These are phyloP conservation scores for Drosophila nikananu DNA, from an alignment of 1,140 invertebrate species.

Conservation along the genomic window DNA sequence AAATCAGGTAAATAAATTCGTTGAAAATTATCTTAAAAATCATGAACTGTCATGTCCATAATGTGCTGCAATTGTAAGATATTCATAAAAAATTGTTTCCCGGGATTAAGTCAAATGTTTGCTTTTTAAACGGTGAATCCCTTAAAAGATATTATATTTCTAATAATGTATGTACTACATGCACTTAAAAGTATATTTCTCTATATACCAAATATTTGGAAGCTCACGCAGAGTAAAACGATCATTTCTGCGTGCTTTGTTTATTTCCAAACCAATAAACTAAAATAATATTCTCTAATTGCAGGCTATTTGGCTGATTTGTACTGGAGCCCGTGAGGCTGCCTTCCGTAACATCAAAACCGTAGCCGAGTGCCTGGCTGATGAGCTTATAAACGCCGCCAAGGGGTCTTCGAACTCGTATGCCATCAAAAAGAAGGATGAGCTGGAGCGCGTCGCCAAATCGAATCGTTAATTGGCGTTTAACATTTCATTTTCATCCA, in stretches of 20 bases:
- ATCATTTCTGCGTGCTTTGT: too few species aligned
- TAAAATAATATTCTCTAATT: not conserved
- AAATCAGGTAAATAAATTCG: constrained; percentile 90
- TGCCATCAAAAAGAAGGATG: constrained; percentile 99
- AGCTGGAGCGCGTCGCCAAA: constrained; percentile 99
- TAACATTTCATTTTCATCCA: not conserved
- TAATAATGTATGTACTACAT: not conserved
- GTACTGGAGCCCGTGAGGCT: constrained; percentile 99
- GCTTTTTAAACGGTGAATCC: too few species aligned
- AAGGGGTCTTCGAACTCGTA: constrained; percentile 99
- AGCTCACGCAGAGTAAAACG: not conserved
- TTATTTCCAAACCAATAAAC: too few species aligned
- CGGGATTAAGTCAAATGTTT: not conserved
- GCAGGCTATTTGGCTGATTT: constrained; percentile 98
- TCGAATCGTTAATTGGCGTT: constrained; percentile 96
- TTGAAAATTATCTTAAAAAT: not conserved
- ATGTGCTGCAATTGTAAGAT: not conserved
- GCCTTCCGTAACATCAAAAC: constrained; percentile 99
- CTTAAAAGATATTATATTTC: too few species aligned
- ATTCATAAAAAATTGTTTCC: not conserved
- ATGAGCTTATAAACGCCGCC: constrained; percentile 99
- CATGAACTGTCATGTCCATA: not conserved
- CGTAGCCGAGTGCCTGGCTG: constrained; percentile 99
- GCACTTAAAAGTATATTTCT: not conserved
- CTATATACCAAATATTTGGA: not conserved